Conservation (phyloP, 1,140 invertebrate genomes). For the Sycophaga agraensis region DNA sequence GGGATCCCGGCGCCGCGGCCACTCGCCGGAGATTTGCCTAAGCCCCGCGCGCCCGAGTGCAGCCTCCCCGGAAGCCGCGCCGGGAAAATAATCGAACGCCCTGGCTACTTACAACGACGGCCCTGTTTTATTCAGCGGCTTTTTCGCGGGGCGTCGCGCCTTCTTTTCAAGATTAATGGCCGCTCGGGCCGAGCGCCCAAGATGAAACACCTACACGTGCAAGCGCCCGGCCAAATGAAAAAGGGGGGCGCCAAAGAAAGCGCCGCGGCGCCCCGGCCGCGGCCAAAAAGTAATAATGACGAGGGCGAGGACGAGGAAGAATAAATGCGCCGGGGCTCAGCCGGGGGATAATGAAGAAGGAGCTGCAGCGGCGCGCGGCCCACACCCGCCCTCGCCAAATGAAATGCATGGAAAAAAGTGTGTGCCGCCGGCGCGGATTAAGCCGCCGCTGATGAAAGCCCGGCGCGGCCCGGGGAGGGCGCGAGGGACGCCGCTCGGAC, state of each 20-base stretch:
- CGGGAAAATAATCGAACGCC: too few species aligned
- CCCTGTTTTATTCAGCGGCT: too few species aligned
- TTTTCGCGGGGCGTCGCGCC: too few species aligned
- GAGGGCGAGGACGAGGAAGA: conserved; percentile 11
- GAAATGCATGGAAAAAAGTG: conserved; percentile 15
- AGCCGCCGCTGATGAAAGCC: neutral
- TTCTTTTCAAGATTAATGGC: too few species aligned
- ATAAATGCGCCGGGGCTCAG: neutral
- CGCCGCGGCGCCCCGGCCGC: neutral
- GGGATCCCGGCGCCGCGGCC: too few species aligned
- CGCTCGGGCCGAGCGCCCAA: too few species aligned
- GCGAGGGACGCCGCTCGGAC: neutral
- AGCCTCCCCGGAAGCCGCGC: too few species aligned
- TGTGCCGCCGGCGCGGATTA: neutral
- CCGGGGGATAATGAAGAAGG: conserved; percentile 18
- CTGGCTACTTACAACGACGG: too few species aligned
- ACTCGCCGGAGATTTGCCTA: too few species aligned
- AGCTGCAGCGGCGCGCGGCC: neutral
- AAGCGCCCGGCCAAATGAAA: too few species aligned
- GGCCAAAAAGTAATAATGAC: conserved; percentile 17
- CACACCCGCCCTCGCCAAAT: neutral
- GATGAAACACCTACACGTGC: too few species aligned
- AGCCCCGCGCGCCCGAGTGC: too few species aligned
- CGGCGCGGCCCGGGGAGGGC: neutral
- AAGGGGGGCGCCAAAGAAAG: neutral